phyloP scores from a whole-genome alignment of 2,113 vertebrate genomes.

The Alosa alosa region DNA sequence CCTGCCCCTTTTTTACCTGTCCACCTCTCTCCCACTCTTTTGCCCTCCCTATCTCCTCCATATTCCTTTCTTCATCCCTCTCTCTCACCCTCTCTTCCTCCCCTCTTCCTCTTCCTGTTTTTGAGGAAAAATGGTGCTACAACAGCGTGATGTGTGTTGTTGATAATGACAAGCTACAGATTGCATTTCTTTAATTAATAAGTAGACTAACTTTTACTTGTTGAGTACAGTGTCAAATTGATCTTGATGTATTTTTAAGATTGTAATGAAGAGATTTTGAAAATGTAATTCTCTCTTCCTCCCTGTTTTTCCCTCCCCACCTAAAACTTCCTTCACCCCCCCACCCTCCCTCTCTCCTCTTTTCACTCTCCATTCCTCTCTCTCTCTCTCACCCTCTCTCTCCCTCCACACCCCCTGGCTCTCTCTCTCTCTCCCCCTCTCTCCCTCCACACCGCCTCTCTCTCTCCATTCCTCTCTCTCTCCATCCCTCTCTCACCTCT shows the following conservation, averaged over 20 bases:
- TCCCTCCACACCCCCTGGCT: neutral
- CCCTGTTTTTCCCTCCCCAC: no score
- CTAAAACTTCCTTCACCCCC: no score
- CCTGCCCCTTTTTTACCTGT: neutral
- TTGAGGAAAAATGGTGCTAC: no score
- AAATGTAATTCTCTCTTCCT: no score
- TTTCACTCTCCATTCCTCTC: neutral
- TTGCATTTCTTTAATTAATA: no score
- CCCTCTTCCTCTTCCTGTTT: neutral
- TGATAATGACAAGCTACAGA: no score
- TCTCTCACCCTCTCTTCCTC: neutral
- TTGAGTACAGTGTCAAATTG: no score
- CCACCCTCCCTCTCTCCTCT: neutral
- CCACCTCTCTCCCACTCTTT: neutral
- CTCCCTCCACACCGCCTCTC: no score
- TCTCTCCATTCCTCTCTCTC: conserved; percentile 13
- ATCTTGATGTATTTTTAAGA: no score
- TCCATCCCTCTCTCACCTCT: conserved; percentile 18
- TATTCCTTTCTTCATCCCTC: neutral
- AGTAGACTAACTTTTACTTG: no score
- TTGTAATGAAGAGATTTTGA: no score
- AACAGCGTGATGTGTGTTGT: no score
- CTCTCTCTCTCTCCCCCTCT: conserved; percentile 16
- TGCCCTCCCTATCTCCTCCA: neutral
- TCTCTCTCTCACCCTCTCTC: neutral